Evolutionary conservation across 1,140 invertebrate genomes (phyloP).

Genomic region (Hyles vespertilio): DNA sequence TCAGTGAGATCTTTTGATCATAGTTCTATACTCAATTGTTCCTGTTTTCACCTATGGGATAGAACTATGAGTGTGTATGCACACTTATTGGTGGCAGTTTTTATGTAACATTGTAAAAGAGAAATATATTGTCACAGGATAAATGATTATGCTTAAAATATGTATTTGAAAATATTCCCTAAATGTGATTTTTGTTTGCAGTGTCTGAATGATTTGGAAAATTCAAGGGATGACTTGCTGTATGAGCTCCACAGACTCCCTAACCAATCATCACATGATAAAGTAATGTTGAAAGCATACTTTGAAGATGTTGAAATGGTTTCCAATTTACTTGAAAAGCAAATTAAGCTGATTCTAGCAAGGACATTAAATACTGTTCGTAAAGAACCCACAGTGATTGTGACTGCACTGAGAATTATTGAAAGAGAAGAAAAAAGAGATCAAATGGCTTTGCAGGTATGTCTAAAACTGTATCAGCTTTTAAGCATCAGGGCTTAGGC

Average conservation of each 20-base stretch:
- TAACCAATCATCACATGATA: conserved; percentile 92
- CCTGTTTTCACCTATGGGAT: too few species aligned
- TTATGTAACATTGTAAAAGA: too few species aligned
- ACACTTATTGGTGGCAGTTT: too few species aligned
- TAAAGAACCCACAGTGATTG: conserved; percentile 96
- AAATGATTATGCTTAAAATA: too few species aligned
- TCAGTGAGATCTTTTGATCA: too few species aligned
- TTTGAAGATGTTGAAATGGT: conserved; percentile 96
- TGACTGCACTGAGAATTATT: conserved; percentile 96
- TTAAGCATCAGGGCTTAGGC: too few species aligned
- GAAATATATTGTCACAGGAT: too few species aligned
- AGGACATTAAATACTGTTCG: conserved; percentile 95
- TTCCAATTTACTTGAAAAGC: conserved; percentile 93
- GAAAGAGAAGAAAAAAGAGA: conserved; percentile 97
- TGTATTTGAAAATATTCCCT: too few species aligned
- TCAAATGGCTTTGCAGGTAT: conserved; percentile 83
- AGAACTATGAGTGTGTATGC: too few species aligned
- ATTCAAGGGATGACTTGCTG: conserved; percentile 95
- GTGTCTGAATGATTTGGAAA: conserved; percentile 96
- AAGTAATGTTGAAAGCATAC: conserved; percentile 94
- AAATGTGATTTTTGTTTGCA: conserved; percentile 37
- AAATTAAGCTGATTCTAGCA: conserved; percentile 91
- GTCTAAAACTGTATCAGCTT: too few species aligned
- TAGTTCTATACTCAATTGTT: too few species aligned
- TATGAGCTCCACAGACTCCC: conserved; percentile 96